Percentiles rank a stretch among this genome's conserved stretches.
These are phyloP conservation scores for Hypsopygia costalis DNA, from an alignment of 2,888 invertebrate genomes.

Conservation along the genomic window DNA sequence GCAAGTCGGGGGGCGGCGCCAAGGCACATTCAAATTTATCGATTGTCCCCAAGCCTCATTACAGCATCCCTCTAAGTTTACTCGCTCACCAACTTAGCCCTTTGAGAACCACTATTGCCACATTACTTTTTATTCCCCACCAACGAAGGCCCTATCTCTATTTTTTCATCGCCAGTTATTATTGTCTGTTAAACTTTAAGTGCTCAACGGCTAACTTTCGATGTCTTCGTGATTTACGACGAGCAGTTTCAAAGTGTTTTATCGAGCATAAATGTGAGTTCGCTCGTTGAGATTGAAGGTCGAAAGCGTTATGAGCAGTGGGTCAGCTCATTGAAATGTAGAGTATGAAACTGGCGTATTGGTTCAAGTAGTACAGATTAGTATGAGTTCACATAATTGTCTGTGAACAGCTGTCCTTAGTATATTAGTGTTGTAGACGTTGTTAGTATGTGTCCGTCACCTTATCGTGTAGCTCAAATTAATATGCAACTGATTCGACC, in stretches of 20 bases:
- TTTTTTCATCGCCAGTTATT: constrained; percentile 75
- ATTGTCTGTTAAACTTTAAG: constrained; percentile 80
- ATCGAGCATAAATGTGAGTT: constrained; percentile 78
- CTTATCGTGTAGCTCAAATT: no score
- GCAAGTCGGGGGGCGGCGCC: constrained; percentile 77
- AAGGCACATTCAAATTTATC: constrained; percentile 79
- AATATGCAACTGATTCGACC: no score
- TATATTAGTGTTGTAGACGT: background rate
- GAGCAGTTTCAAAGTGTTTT: constrained; percentile 75
- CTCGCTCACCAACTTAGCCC: constrained; percentile 73
- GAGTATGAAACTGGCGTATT: background rate
- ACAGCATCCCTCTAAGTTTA: constrained; percentile 77
- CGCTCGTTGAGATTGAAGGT: constrained; percentile 77
- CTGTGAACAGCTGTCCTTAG: no score
- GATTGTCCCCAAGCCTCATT: constrained; percentile 77
- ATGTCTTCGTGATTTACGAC: constrained; percentile 75
- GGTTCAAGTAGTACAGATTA: background rate
- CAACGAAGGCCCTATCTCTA: constrained; percentile 47
- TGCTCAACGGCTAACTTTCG: constrained; percentile 76
- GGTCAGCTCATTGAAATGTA: constrained; percentile 37
- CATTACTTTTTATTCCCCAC: constrained; percentile 72
- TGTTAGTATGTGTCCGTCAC: background rate
- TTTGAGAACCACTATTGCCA: constrained; percentile 64
- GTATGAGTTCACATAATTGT: background rate
- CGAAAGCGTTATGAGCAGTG: constrained; percentile 48